Conservation (phyloP, 1,140 invertebrate species). For the Bombus soroeensis region DNA sequence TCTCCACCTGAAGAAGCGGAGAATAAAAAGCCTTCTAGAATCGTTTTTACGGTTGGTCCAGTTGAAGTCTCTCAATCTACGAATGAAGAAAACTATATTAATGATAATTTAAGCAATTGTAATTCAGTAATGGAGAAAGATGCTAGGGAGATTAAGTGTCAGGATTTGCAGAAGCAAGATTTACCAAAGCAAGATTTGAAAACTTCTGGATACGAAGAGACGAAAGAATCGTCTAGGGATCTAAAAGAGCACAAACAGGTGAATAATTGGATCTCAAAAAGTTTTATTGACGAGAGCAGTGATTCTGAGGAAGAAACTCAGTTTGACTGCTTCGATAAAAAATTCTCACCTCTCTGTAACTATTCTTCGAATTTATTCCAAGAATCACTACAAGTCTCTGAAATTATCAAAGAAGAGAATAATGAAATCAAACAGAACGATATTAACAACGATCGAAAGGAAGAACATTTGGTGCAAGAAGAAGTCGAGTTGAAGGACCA, state of each 20-base stretch:
- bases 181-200: background rate
- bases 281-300: background rate
- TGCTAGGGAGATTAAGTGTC: constrained; percentile 51
- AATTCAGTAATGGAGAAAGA: constrained; percentile 51
- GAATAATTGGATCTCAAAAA: constrained; percentile 16
- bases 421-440: background rate
- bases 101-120: constrained; percentile 59
- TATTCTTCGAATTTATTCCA: background rate
- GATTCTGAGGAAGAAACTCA: constrained; percentile 47
- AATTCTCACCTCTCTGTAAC: background rate
- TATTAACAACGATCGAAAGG: background rate
- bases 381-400: background rate
- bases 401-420: background rate
- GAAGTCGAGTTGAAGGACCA: background rate
- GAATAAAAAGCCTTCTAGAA: constrained; percentile 35
- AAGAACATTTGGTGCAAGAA: background rate
- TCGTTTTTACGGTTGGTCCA: constrained; percentile 78
- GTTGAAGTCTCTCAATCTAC: constrained; percentile 39
- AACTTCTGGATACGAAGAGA: constrained; percentile 8
- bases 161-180: constrained; percentile 24
- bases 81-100: constrained; percentile 40
- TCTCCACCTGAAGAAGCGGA: constrained; percentile 6
- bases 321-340: constrained; percentile 38
- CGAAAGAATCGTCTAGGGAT: constrained; percentile 71
- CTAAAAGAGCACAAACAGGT: background rate